Evolutionary conservation across 2,113 vertebrate species (phyloP).

Genomic region (Emberiza fucata): DNA sequence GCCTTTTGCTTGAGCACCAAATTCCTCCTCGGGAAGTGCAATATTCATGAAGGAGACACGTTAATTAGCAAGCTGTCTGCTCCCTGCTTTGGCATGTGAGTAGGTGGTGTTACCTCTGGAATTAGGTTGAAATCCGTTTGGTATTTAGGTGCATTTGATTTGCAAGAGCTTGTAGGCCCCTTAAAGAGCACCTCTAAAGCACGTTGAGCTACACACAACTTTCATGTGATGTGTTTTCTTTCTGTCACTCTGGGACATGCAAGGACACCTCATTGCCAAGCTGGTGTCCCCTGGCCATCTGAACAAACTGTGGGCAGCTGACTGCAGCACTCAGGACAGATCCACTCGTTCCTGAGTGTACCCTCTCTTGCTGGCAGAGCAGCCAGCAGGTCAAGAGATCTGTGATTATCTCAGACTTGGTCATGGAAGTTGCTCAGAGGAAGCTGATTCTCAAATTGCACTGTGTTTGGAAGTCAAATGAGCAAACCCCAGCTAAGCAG

Average conservation of each 20-base stretch:
- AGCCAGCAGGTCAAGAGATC: background rate
- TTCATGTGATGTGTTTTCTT: background rate
- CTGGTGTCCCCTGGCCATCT: background rate
- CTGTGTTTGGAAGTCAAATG: background rate
- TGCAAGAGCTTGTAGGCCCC: background rate
- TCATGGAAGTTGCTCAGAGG: background rate
- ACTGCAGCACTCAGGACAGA: rapidly evolving
- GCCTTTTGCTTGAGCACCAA: background rate
- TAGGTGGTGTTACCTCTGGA: conserved; percentile 52
- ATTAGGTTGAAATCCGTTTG: conserved; percentile 12
- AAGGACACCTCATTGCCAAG: background rate
- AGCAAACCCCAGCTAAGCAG: background rate
- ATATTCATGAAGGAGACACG: conserved; percentile 24
- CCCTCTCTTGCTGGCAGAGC: background rate
- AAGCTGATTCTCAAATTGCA: background rate
- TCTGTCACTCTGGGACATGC: background rate
- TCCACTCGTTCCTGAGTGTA: rapidly evolving
- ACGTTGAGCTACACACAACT: background rate
- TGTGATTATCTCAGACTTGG: rapidly evolving
- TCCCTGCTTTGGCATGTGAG: conserved; percentile 24
- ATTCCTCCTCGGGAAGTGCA: background rate
- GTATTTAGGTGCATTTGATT: conserved; percentile 33
- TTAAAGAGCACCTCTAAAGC: background rate
- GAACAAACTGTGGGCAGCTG: background rate
- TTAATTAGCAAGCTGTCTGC: conserved; percentile 39